These are phyloP conservation scores for Pagetopsis macropterus DNA, from an alignment of 2,797 vertebrate species.

Conservation along the genomic window DNA sequence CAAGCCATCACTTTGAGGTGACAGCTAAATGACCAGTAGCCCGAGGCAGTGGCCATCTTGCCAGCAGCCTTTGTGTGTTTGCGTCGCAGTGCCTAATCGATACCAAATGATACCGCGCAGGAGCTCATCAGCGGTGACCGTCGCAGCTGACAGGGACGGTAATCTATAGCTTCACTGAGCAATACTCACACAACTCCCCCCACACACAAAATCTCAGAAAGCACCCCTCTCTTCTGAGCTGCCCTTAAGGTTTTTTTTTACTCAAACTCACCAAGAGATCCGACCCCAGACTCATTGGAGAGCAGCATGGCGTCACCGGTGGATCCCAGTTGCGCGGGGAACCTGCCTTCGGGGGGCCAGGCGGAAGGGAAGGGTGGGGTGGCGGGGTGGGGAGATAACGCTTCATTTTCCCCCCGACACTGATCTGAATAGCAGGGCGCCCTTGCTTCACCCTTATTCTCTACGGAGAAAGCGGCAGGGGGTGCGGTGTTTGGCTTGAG, in stretches of 20 bases:
- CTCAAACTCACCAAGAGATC: conserved; percentile 48
- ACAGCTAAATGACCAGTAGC: conserved; percentile 81
- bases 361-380: conserved; percentile 17
- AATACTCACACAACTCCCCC: conserved; percentile 61
- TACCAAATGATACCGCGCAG: conserved; percentile 75
- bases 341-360: conserved; percentile 59
- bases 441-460: conserved; percentile 51
- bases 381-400: conserved; percentile 16
- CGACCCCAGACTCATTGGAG: conserved; percentile 65
- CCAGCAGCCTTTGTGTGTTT: conserved; percentile 68
- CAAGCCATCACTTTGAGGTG: conserved; percentile 79
- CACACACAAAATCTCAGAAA: conserved; percentile 29
- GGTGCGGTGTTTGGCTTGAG: conserved; percentile 63
- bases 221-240: conserved; percentile 52
- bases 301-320: conserved; percentile 54
- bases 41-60: conserved; percentile 66
- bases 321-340: conserved; percentile 42
- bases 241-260: conserved; percentile 60
- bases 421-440: conserved; percentile 55
- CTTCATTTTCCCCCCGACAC: conserved; percentile 55
- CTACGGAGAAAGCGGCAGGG: conserved; percentile 51
- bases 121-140: conserved; percentile 81
- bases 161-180: conserved; percentile 79
- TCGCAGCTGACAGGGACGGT: conserved; percentile 75
- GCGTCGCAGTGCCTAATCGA: conserved; percentile 71